Evolutionary conservation across 2,113 vertebrate genomes (phyloP), one percentile per base, ranked within the genome.

Genomic region (Dipodomys merriami): DNA sequence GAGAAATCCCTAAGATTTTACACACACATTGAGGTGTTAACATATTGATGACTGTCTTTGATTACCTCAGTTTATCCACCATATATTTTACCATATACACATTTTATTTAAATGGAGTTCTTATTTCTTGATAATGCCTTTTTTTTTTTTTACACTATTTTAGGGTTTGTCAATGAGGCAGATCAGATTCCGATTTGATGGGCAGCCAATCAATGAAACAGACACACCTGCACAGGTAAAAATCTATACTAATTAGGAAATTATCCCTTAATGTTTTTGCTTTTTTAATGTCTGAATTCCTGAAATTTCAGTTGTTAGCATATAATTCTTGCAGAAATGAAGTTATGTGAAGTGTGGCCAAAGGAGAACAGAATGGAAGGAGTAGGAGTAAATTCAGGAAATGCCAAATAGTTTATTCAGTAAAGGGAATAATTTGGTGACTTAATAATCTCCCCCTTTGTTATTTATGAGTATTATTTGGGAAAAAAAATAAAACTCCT

Each of bases 101-200:
- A 3, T 13, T 82, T 95, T 81, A 77, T 81, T 5, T 83, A n/a
- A 79, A 20, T 88, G 46, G 7, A 29, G 1, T 89, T 76, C 6
- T 84, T 82, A 71, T 7, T 25, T 13, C 72, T 93, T 77, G 53
- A 57, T 57, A 57, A 57, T 57, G 15, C 53, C 15, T 57, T 5
- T 72, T 85, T 90, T 91, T 11, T 49, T 96, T 90, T 83, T 3
- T 93, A 7, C 19, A 96, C 23, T 97, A 92, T 62, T 97, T 15
- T 96, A 99, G 99, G 99, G 99, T 91, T 99, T 99, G 98, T 98
- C 99, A 87, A 99, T 99, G 98, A 99, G 99, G 98, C 99, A 99
- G 98, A 99, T 99, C 98, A 98, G 99, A 96, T 99, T 99, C 98
- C 98, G 99, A 97, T 99, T 99, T 96, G 99, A 99, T 94, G 99